Evolutionary conservation across 2,888 invertebrate genomes (phyloP), one percentile per base, ranked within the genome.

Genomic region (Pachliopta kotzebuea): DNA sequence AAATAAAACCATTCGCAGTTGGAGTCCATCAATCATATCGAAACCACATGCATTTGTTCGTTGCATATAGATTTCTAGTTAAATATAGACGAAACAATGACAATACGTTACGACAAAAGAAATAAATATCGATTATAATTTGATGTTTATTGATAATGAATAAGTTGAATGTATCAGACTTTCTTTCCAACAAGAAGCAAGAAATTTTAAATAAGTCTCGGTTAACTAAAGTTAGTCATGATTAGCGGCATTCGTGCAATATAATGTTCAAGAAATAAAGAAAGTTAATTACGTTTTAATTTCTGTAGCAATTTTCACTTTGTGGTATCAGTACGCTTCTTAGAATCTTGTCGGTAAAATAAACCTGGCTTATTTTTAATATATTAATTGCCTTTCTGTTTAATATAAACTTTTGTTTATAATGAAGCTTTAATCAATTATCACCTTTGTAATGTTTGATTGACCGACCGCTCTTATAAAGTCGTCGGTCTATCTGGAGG

Each of bases 281-380:
- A 56, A 52, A 55, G 55, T 56, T 64, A 60, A 60, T 63, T 64
- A 52, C 50, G 59, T 64, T 56, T 64, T 60, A 64, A 49, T 55
- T 63, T 59, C 58, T 59, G 59, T 42, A 54, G 54, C 50, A 59
- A 45, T 59, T 54, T 58, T 59, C 42, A 59, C 55, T 60, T 56
- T 64, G 59, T 50, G 60, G 63, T 63, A 63, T 63, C 57, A 42
- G 52, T 52, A 57, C 42, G 26, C 52, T 58, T 62, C 31, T 20
- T 54, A 31, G 45, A 58, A 59, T 49, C 8, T 45, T 29, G 54
- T 23, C n/a, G 21, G 58, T 54, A 49, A 63, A 53, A 57, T 56
- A n/a, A 18, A 31, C 31, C 14, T n/a, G n/a, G 24, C 23, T 23
- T 42, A 18, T 21, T 52, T 52, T 52, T 21, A 21, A 52, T 21